Percentiles rank a stretch among this genome's conserved stretches.
These are phyloP conservation scores for Ibidorhyncha struthersii DNA, from an alignment of 2,113 vertebrate species.

Conservation along the genomic window DNA sequence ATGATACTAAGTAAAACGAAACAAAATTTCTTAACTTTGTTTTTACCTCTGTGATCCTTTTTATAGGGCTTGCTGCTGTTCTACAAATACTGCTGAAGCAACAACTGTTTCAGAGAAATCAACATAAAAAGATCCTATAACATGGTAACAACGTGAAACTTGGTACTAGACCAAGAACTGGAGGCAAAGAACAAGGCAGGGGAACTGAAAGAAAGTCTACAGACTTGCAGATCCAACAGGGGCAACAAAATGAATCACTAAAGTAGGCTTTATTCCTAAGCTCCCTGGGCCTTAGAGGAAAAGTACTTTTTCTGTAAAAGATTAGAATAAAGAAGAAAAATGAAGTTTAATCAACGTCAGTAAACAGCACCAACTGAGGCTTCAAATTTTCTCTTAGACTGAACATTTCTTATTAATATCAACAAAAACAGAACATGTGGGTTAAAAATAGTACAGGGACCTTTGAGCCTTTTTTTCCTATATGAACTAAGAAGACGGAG, in stretches of 20 bases:
- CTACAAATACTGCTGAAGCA: not conserved
- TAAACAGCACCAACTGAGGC: not conserved
- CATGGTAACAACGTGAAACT: not conserved
- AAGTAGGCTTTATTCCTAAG: not conserved
- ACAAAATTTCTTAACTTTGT: not conserved
- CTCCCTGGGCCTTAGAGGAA: not conserved
- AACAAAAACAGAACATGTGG: not conserved
- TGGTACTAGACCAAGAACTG: not conserved
- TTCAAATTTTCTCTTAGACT: not conserved
- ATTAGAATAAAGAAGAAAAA: not conserved
- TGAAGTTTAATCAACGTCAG: not conserved
- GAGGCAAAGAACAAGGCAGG: not conserved
- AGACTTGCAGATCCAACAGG: not conserved
- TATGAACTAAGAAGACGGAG: not conserved
- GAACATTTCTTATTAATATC: not conserved
- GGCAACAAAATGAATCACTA: not conserved
- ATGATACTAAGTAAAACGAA: not conserved
- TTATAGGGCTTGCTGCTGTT: not conserved
- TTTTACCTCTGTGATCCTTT: not conserved
- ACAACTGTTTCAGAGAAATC: not conserved
- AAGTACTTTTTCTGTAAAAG: not conserved
- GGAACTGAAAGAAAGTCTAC: not conserved
- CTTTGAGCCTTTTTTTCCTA: not conserved
- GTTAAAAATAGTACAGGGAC: not conserved
- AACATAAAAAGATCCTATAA: not conserved